Evolutionary conservation across 2,888 invertebrate species (phyloP), one percentile per base, ranked within the genome.

Genomic region (Abrostola triplasia): DNA sequence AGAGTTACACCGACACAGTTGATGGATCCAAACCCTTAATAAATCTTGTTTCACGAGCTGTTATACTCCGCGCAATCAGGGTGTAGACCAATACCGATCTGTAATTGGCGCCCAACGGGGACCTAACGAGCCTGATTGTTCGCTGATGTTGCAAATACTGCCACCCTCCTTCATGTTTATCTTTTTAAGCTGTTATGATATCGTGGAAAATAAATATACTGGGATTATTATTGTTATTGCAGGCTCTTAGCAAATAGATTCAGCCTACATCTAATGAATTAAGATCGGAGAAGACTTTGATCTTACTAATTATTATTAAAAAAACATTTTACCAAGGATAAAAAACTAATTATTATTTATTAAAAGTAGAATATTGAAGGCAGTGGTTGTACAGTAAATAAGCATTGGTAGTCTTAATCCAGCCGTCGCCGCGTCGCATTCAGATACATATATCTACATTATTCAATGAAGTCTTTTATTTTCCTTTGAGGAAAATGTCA

Each of bases 81-180:
- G 44, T 47, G 44, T 47, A 47, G 83, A 82, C 87, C 88, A 84
- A 88, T 87, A 84, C 84, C 82, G 83, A 80, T 79, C 75, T 77
- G 87, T 92, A 91, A 92, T 91, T 92, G 92, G 90, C 90, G 85
- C 88, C 91, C 92, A 85, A 84, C 88, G 78, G 91, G 76, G 87
- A 76, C 73, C 85, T 91, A 91, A 91, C 90, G 89, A 92, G 87
- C 70, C 77, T 84, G 85, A 90, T 91, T 91, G 91, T 90, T 84
- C 88, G 88, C 85, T 88, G 89, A 88, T 87, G 84, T 83, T 78
- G 81, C 86, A 85, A 85, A 87, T 84, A 82, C 76, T 67, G 73
- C 70, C 66, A 72, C 67, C 67, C 70, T 70, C 70, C 60, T 61
- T 66, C 67, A 61, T 79, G 66, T 77, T 79, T 77, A 67, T 74